A percentile compares a stretch with the other conserved stretches of the same genome.
phyloP scores from a whole-genome alignment of 2,888 invertebrate genomes.

The Dexiosoma caninum region DNA sequence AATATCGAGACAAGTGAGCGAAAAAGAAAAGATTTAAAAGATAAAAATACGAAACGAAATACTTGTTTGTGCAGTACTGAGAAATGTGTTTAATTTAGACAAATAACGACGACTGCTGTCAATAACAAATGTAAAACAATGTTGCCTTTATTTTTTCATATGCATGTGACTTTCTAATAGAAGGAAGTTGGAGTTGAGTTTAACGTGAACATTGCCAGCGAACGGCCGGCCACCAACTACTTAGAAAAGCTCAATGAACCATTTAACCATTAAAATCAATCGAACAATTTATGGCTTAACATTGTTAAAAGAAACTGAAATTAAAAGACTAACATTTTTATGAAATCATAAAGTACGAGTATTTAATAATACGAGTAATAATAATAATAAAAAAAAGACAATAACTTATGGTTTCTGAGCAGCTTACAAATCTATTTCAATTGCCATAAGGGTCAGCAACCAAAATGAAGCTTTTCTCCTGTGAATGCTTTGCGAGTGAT shows the following conservation, averaged over 20 bases:
- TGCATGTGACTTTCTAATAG: background rate
- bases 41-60: background rate
- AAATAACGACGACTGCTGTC: background rate
- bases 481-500: constrained; percentile 5
- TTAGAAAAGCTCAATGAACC: constrained; percentile 72
- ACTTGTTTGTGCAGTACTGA: background rate
- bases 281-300: constrained; percentile 74
- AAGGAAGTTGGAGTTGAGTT: constrained; percentile 21
- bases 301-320: constrained; percentile 66
- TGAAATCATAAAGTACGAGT: constrained; percentile 67
- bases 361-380: constrained; percentile 58
- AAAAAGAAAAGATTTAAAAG: background rate
- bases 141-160: constrained; percentile 7
- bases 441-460: constrained; percentile 52
- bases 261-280: constrained; percentile 76
- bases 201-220: background rate
- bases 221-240: constrained; percentile 16
- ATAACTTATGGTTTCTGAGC: constrained; percentile 54
- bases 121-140: constrained; percentile 24
- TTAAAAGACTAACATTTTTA: constrained; percentile 67
- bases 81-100: constrained; percentile 44
- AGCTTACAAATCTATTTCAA: constrained; percentile 6
- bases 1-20: constrained; percentile 33
- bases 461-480: constrained; percentile 19
- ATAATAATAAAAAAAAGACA: background rate